These are phyloP conservation scores for Macrotis lagotis DNA, from an alignment of 2,113 vertebrate species.

Conservation along the genomic window DNA sequence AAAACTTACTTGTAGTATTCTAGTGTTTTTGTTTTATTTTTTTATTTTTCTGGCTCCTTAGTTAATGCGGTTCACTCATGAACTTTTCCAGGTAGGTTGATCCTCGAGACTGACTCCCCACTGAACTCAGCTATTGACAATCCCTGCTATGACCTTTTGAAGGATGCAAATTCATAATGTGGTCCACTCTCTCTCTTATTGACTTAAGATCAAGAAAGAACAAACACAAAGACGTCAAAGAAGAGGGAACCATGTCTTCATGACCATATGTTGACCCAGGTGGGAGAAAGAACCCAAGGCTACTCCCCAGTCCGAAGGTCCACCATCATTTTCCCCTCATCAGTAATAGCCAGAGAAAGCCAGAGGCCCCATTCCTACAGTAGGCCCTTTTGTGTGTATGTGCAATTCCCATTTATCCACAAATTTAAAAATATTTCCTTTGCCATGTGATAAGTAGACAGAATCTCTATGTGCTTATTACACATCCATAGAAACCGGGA, in stretches of 20 bases:
- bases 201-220: background rate
- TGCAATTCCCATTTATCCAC: background rate
- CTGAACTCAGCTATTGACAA: background rate
- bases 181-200: background rate
- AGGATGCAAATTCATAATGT: background rate
- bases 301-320: background rate
- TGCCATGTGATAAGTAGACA: background rate
- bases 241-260: background rate
- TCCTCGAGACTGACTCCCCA: background rate
- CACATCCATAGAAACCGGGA: background rate
- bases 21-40: no score
- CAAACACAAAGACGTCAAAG: background rate
- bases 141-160: background rate
- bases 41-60: background rate
- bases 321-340: background rate
- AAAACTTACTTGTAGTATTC: background rate
- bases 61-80: background rate
- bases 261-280: background rate
- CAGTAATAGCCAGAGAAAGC: background rate
- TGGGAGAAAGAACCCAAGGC: background rate
- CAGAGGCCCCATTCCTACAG: background rate
- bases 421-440: background rate
- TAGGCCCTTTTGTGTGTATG: rapidly evolving
- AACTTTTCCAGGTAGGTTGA: background rate
- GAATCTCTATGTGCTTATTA: background rate